A percentile compares a stretch with the other conserved stretches of the same genome.
Conservation (phyloP, 2,113 vertebrate genomes). For the Coturnix japonica region DNA sequence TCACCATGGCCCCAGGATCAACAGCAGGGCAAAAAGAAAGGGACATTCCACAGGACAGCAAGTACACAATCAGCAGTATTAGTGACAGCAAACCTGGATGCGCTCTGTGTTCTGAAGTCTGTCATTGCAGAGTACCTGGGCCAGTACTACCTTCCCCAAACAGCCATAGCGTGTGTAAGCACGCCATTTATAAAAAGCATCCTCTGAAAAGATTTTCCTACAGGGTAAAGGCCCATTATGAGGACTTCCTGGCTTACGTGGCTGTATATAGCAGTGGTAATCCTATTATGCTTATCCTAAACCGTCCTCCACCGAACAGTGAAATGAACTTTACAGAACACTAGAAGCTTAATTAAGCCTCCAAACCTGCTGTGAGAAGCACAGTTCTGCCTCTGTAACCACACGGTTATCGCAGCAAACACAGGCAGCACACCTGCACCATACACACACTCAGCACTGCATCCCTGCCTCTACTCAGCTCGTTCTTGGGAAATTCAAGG, state of each 20-base stretch:
- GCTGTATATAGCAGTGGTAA: constrained; percentile 72
- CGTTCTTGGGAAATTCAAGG: neutral
- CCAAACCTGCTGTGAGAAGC: constrained; percentile 11
- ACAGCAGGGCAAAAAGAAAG: neutral
- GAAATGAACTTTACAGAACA: constrained; percentile 64
- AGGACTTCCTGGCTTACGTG: constrained; percentile 73
- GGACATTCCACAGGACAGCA: rapidly evolving
- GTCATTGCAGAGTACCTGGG: neutral
- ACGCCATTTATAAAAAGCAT: neutral
- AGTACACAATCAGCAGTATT: rapidly evolving
- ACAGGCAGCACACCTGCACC: neutral
- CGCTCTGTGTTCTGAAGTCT: rapidly evolving
- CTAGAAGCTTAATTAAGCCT: constrained; percentile 50
- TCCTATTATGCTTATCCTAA: constrained; percentile 76
- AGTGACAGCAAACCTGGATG: neutral
- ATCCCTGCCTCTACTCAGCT: neutral
- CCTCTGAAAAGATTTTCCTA: constrained; percentile 55
- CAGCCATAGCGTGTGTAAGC: neutral
- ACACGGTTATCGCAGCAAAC: neutral
- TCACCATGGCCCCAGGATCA: neutral
- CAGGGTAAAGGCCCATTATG: constrained; percentile 62
- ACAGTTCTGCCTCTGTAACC: neutral
- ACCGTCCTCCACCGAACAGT: constrained; percentile 65
- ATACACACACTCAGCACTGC: too few species aligned
- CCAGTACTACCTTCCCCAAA: neutral